phyloP scores from a whole-genome alignment of 2,888 invertebrate species.

The Drosophila borborema region DNA sequence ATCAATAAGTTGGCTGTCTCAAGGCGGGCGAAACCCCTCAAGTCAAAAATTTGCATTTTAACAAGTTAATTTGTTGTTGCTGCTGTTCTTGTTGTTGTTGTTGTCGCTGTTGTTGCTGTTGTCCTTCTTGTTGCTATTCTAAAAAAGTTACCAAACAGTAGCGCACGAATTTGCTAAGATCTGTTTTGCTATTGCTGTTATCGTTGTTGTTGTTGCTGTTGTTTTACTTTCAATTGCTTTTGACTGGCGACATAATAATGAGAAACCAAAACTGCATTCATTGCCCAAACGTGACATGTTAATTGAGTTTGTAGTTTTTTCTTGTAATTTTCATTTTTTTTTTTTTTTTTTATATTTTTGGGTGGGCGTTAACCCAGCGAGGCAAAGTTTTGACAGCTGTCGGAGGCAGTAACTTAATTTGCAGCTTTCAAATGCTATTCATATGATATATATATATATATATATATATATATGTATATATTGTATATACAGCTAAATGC shows the following conservation, averaged over 20 bases:
- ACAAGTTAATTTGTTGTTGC: constrained; percentile 78
- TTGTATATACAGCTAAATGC: constrained; percentile 25
- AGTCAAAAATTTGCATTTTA: constrained; percentile 80
- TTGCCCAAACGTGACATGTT: constrained; percentile 77
- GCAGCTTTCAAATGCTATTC: constrained; percentile 60
- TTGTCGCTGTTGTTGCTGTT: constrained; percentile 40
- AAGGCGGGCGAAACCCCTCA: constrained; percentile 58
- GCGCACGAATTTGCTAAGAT: constrained; percentile 74
- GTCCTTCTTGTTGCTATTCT: constrained; percentile 50
- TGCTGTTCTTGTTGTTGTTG: constrained; percentile 53
- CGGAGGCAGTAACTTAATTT: constrained; percentile 62
- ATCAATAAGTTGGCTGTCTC: constrained; percentile 73
- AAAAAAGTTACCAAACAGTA: constrained; percentile 78
- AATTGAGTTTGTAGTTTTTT: constrained; percentile 55
- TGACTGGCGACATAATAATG: constrained; percentile 80
- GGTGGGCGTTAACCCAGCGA: constrained; percentile 69
- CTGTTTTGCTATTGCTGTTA: constrained; percentile 26
- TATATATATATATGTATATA: not conserved
- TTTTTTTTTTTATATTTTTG: constrained; percentile 29
- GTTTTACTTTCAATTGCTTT: constrained; percentile 76
- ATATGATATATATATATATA: not conserved
- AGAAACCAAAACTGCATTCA: constrained; percentile 73
- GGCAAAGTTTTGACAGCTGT: constrained; percentile 67
- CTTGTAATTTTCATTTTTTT: too few species aligned
- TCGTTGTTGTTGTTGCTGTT: constrained; percentile 36